phyloP scores from a whole-genome alignment of 2,113 vertebrate species.

The Antigone vipio region DNA sequence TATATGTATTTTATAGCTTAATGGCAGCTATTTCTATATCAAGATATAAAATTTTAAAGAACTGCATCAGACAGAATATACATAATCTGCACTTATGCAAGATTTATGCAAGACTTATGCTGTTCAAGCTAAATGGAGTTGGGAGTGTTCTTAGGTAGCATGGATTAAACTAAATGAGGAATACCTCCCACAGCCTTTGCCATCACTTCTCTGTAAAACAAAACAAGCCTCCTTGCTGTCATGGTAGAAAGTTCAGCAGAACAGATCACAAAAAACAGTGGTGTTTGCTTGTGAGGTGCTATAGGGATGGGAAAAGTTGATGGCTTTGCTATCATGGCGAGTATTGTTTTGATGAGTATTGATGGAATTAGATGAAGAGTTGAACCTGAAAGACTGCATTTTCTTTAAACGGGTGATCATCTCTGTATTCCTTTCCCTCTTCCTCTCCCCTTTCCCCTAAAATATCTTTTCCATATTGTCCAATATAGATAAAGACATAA shows the following conservation, averaged over 20 bases:
- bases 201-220: background rate
- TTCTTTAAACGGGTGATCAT: background rate
- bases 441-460: no score
- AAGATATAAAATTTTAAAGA: slow-evolving; percentile 9
- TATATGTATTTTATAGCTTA: background rate
- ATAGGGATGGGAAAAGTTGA: background rate
- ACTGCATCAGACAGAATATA: background rate
- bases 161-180: slow-evolving; percentile 21
- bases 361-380: background rate
- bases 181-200: background rate
- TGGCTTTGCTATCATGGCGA: background rate
- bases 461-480: no score
- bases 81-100: background rate
- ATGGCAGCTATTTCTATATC: background rate
- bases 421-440: background rate
- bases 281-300: background rate
- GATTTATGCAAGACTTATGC: background rate
- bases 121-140: background rate
- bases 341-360: background rate
- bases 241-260: background rate
- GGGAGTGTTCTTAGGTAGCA: background rate
- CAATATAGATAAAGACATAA: background rate
- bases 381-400: background rate
- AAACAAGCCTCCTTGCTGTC: background rate
- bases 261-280: background rate